Evolutionary conservation across 2,113 vertebrate genomes (phyloP), one percentile per base, ranked within the genome.

Genomic region (Tautogolabrus adspersus): DNA sequence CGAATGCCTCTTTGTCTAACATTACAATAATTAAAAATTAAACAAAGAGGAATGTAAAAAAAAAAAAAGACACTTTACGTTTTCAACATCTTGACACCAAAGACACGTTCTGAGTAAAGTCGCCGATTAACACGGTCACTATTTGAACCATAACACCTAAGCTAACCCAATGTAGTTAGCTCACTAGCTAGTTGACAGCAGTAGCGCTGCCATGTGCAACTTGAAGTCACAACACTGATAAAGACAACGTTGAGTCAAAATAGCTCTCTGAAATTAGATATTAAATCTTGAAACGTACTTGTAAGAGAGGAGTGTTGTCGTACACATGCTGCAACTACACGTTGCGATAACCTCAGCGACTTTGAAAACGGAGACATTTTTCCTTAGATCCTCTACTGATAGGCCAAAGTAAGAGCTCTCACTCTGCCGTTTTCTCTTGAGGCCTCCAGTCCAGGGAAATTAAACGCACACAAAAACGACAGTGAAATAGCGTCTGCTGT

Each of bases 301-400:
- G 84, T 89, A 0, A 93, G 47, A 46, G 89, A 89, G 4, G 87
- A 86, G 26, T 83, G 89, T 2, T 16, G 67, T 34, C 91, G 71
- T 0, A 58, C 30, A 66, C 34, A 64, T 0, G 58, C 0, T 7
- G 51, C n/a, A 3, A 37, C 47, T 19, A 57, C 10, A 5, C 75
- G 54, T 13, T 0, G 56, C 1, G 47, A 72, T 62, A 52, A 0
- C 2, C 18, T 47, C 52, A 87, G 8, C 0, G 18, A 72, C 68
- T 80, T 90, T 0, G 26, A 11, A 2, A 86, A 4, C 22, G 21
- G 37, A 62, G 66, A 72, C 93, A 93, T 93, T n/a, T 47, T 56
- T 5, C 5, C 18, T 56, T n/a, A 2, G 46, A 3, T n/a, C 1
- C 26, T 75, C 1, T 4, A 6, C n/a, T 6, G 5, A 16, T 6